These are phyloP conservation scores for Matsumyia berberina DNA, from an alignment of 2,888 invertebrate species.

Conservation along the genomic window DNA sequence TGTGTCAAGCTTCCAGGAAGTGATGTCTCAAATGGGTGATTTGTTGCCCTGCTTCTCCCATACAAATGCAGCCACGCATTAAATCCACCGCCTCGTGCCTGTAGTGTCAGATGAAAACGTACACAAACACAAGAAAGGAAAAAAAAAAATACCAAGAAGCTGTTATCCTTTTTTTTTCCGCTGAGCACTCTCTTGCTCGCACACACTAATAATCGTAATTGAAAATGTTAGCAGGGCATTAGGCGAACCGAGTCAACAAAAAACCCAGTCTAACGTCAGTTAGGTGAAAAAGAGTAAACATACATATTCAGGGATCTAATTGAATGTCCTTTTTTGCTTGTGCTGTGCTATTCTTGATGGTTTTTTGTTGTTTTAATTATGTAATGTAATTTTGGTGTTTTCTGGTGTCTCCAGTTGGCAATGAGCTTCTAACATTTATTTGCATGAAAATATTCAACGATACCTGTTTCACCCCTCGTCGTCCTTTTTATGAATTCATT, in stretches of 20 bases:
- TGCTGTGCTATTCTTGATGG: conserved; percentile 24
- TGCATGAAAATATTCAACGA: conserved; percentile 34
- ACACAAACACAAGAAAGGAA: conserved; percentile 7
- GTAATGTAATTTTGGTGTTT: conserved; percentile 64
- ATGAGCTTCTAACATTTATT: conserved; percentile 47
- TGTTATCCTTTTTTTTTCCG: conserved; percentile 33
- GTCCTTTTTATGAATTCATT: conserved; percentile 62
- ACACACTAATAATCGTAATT: conserved; percentile 66
- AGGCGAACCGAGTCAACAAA: conserved; percentile 26
- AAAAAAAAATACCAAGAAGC: conserved; percentile 15
- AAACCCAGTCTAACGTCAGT: conserved; percentile 26
- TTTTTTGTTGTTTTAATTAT: conserved; percentile 56
- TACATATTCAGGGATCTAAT: conserved; percentile 57
- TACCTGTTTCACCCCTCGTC: conserved; percentile 11
- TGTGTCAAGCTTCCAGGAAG: conserved; percentile 15
- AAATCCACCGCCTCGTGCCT: not conserved
- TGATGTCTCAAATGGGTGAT: conserved; percentile 31
- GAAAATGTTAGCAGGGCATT: conserved; percentile 56
- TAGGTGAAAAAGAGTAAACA: conserved; percentile 24
- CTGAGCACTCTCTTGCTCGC: conserved; percentile 39
- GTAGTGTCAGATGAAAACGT: not conserved
- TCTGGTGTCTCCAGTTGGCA: conserved; percentile 51
- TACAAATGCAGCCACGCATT: conserved; percentile 18
- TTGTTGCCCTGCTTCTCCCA: conserved; percentile 5
- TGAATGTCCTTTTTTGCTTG: conserved; percentile 51